Evolutionary conservation across 2,888 invertebrate genomes (phyloP), one percentile per base, ranked within the genome.

Genomic region (Asteroscopus sphinx): DNA sequence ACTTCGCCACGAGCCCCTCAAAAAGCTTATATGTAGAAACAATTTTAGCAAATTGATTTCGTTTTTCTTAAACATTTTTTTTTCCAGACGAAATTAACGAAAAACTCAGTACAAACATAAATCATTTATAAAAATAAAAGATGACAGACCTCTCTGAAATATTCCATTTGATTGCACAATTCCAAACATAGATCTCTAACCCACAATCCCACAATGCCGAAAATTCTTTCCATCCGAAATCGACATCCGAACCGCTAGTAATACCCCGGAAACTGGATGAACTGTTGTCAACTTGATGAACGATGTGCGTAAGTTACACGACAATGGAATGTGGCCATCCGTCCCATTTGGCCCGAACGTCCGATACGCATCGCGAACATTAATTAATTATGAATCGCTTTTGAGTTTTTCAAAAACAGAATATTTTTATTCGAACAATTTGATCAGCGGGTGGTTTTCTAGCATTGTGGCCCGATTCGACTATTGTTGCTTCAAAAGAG

Each of bases 231-330:
- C 37, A 47, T 36, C 5, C 28, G 28, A 28, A 56, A 42, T 48
- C 52, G 59, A 54, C 65, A 73, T 61, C 60, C 73, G 58, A 68
- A 80, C 61, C 59, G 36, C 33, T 77, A 73, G 90, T 90, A 89
- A 68, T 70, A 76, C 59, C 80, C 90, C 92, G 93, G 93, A 93
- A 91, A 91, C 93, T 90, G 91, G 91, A 93, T 93, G 93, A 93
- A 93, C 92, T 93, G 90, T 93, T 93, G 93, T 93, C 93, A 92
- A 90, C 88, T 85, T 93, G 93, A 93, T 92, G 89, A 87, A 93
- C 90, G 93, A 92, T 83, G 92, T 90, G 91, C 92, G 91, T 91
- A 91, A 91, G 92, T 89, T 90, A 92, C 90, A 89, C 88, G 88
- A 91, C 91, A 90, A 91, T 91, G 92, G 90, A 87, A 92, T 92